Evolutionary conservation across 1,140 invertebrate species (phyloP).

Genomic region (honey bee (Apis mellifera)): Amel_HAv3.1 CM009931.2:11115501-11116000

Average conservation of each 20-base stretch:
- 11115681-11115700: constrained; percentile 24
- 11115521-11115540: constrained; percentile 12
- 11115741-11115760: neutral
- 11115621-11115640: neutral
- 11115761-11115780: neutral
- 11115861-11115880: neutral
- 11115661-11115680: constrained; percentile 30
- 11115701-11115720: neutral
- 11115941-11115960: no score
- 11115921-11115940: neutral
- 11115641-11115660: constrained; percentile 29
- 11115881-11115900: no score
- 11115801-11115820: neutral
- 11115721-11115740: neutral
- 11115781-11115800: neutral
- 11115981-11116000: constrained; percentile 8
- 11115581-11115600: neutral
- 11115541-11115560: constrained; percentile 31
- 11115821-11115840: neutral
- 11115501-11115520: constrained; percentile 16
- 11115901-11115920: neutral
- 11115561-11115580: constrained; percentile 25
- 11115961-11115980: neutral
- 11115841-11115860: neutral
- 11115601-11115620: neutral